Evolutionary conservation across 2,113 vertebrate genomes (phyloP).

Genomic region (Ellobius talpinus): DNA sequence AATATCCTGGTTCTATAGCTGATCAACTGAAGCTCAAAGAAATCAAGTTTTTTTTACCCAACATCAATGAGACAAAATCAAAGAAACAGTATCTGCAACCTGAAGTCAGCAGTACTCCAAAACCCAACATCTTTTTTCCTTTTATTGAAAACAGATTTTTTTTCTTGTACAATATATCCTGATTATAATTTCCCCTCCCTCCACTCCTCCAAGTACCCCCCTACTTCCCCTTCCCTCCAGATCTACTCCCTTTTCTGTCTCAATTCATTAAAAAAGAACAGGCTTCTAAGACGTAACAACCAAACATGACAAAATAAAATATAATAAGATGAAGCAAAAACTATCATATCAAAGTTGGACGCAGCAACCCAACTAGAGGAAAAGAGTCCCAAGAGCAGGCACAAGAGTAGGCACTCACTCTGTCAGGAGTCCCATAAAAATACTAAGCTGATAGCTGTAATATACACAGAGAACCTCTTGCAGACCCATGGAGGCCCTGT

Average conservation of each 20-base stretch:
- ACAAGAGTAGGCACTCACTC: background rate
- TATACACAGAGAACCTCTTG: background rate
- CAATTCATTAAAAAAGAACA: background rate
- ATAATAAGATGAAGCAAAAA: background rate
- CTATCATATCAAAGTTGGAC: background rate
- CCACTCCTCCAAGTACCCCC: background rate
- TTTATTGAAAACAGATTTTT: background rate
- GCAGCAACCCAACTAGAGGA: background rate
- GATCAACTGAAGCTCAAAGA: background rate
- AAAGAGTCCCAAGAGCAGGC: background rate
- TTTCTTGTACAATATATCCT: background rate
- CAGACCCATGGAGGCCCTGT: background rate
- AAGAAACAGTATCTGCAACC: background rate
- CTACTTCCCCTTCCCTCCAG: background rate
- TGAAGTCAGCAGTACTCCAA: background rate
- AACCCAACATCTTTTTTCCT: background rate
- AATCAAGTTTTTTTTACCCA: background rate
- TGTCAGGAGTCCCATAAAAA: background rate
- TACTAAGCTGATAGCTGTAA: background rate
- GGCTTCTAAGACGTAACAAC: background rate
- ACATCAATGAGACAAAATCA: background rate
- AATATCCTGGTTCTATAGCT: background rate
- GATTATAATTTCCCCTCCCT: background rate
- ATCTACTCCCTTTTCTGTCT: background rate
- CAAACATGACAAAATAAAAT: background rate